A percentile compares a stretch with the other conserved stretches of the same genome.
Conservation (phyloP, 2,113 vertebrate species). For the Corydoras sp. region DNA sequence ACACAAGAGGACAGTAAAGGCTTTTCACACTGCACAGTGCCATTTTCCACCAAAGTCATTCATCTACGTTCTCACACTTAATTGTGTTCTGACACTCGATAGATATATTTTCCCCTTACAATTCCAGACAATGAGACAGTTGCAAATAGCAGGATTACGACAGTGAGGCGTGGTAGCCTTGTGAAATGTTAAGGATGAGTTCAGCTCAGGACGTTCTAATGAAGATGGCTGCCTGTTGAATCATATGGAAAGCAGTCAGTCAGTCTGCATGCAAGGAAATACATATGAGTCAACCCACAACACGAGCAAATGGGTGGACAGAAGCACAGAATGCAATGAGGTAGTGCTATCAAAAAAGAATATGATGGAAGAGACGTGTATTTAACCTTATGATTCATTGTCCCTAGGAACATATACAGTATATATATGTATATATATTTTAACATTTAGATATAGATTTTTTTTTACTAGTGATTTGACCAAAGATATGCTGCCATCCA, state of each 20-base stretch:
- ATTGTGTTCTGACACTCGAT: slow-evolving; percentile 20
- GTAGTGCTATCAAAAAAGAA: slow-evolving; percentile 14
- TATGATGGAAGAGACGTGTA: slow-evolving; percentile 1
- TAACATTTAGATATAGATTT: too few relatives aligned
- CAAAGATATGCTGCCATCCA: too few relatives aligned
- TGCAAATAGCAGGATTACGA: slow-evolving; percentile 15
- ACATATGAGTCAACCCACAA: slow-evolving; percentile 26
- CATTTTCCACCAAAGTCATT: slow-evolving; percentile 9
- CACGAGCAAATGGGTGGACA: slow-evolving; percentile 18
- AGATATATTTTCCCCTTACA: neutral
- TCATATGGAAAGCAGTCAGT: slow-evolving; percentile 36
- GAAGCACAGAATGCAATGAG: slow-evolving; percentile 4
- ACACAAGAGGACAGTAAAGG: slow-evolving; percentile 41
- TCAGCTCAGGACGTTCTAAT: slow-evolving; percentile 30
- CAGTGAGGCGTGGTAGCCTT: slow-evolving; percentile 27
- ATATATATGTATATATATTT: too few relatives aligned
- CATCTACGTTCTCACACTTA: slow-evolving; percentile 5
- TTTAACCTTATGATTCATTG: neutral
- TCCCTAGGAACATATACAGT: neutral
- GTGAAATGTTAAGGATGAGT: slow-evolving; percentile 33
- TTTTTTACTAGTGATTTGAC: too few relatives aligned
- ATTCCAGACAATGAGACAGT: slow-evolving; percentile 11
- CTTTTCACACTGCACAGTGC: slow-evolving; percentile 14
- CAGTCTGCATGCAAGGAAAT: slow-evolving; percentile 23
- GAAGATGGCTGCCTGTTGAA: slow-evolving; percentile 35